Evolutionary conservation across 2,888 invertebrate species (phyloP), one percentile per base, ranked within the genome.

Genomic region (Ormyrus labotus): DNA sequence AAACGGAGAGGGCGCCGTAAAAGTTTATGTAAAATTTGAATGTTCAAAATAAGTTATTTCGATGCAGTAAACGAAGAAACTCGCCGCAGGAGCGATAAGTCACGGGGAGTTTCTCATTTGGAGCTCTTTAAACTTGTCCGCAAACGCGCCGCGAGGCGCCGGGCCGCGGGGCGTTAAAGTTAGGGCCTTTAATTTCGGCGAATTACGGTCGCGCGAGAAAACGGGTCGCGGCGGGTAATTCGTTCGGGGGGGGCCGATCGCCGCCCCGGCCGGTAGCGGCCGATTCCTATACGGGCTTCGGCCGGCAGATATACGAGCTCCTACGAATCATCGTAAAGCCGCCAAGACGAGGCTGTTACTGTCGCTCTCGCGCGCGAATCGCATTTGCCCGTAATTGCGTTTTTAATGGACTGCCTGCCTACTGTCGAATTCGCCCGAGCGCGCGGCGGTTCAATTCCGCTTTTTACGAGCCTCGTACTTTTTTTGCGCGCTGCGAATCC

Each of bases 351-450:
- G 73, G 74, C 63, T 78, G 80, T 72, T 78, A 69, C 72, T 80
- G 67, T 53, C 73, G 64, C 70, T 51, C 74, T 58, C 48, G 6
- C 67, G 10, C 69, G 86, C 84, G 85, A 86, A 85, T 86, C 85
- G 86, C 87, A 85, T 86, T 87, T 86, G 85, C 84, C 82, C 85
- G 86, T 88, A 88, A 88, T 88, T 87, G 87, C 87, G 83, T 88
- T 88, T 87, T 88, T 88, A 87, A 88, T 85, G 87, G 87, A 70
- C 83, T 71, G 7, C n/a, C 53, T 9, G 0, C 57, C 45, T 85
- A 86, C 85, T 87, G 87, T 85, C 87, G 86, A 87, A 87, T 88
- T 86, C 83, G 82, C 85, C 34, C 34, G 34, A 34, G 34, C 50
- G 67, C 13, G 53, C 50, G 81, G 4, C 82, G 84, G 83, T 83